A percentile compares a stretch with the other conserved stretches of the same genome.
Conservation (phyloP, 2,797 vertebrate species). For the Parauchenoglanis punctatus region DNA sequence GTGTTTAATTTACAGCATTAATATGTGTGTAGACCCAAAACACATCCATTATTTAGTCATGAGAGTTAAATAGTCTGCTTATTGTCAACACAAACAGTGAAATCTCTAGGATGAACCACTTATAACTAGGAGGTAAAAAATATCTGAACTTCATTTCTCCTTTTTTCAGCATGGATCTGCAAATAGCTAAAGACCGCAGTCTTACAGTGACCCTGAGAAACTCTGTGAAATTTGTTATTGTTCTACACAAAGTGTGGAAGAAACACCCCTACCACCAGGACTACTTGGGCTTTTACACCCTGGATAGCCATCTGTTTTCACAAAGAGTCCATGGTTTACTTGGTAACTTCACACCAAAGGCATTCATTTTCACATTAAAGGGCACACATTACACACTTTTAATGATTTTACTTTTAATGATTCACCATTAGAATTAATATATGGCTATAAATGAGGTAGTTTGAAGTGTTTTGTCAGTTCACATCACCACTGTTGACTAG, state of each 20-base stretch:
- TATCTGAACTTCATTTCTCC: constrained; percentile 13
- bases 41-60: neutral
- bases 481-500: neutral
- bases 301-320: constrained; percentile 83
- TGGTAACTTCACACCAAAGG: constrained; percentile 72
- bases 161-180: constrained; percentile 78
- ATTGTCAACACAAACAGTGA: neutral
- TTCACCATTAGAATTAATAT: neutral
- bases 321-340: constrained; percentile 85
- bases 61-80: neutral
- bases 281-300: constrained; percentile 88
- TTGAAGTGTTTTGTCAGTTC: neutral
- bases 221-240: constrained; percentile 80
- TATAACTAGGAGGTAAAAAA: neutral
- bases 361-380: neutral
- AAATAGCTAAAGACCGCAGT: constrained; percentile 77
- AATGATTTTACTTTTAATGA: no score
- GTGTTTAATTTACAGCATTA: neutral
- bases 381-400: neutral
- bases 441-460: neutral
- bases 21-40: neutral
- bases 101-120: neutral
- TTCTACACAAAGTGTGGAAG: constrained; percentile 87
- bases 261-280: constrained; percentile 78
- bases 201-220: constrained; percentile 79